Base-by-base conservation (phyloP, 2,113 vertebrate species). In the Loxodonta africana region DNA sequence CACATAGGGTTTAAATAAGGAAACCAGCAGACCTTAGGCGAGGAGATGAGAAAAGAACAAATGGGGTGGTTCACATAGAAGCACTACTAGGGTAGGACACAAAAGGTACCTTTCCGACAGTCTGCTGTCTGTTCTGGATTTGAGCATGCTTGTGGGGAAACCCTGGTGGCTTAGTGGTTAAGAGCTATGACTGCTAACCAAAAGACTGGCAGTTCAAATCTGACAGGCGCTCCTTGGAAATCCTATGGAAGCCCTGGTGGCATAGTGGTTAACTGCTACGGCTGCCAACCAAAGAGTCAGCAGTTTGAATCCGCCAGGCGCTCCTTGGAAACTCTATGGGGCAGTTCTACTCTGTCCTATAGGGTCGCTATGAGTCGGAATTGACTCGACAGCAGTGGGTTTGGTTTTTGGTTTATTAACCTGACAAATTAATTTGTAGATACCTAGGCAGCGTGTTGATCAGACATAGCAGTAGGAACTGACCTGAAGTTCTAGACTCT, bases 1-100 rank as follows among this genome's bases (percentile, higher is more conserved):
- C 92, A 92, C 76, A 67, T 37, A 69, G 28, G 25, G 21, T 95
- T 84, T 67, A 92, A 96, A 83, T 30, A 85, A 90, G 30, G 25
- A 94, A 95, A 67, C 28, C 25, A 95, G 17, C 33, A 88, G 51
- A 89, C 93, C 65, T 23, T 88, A 87, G 48, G 28, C 48, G 41
- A 95, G 41, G 48, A 96, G 25, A 74, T 57, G 41, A 92, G 60
- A 53, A 95, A 46, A 87, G n/a, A 81, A 51, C 10, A 90, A 41
- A 96, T 71, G 15, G 44, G 8, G 37, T 83, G 51, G 21, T 87
- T 81, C 37, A 78, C 30, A 83, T 30, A 76, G 30, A 95, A 90
- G 28, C 57, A 15, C 77, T 83, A 15, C 26, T 65, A 28, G 30
- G 25, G 6, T 76, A 46, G 46, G 28, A 89, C 62, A 69, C 37